phyloP scores from a whole-genome alignment of 2,113 vertebrate genomes.

The Saguinus imperator region DNA sequence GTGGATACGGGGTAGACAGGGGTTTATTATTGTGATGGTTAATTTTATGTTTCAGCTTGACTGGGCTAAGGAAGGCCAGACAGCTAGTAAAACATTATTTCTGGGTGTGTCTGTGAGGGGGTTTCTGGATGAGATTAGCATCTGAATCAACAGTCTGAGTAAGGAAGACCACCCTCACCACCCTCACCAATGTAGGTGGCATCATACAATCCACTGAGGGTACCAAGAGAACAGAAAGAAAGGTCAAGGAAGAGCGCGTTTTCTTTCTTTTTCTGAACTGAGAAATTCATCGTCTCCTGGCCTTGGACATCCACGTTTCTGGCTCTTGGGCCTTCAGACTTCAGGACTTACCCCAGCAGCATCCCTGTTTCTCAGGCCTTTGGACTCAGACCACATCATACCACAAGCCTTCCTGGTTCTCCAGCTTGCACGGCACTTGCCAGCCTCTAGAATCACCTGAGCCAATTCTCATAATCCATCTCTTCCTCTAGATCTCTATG shows the following conservation, averaged over 20 bases:
- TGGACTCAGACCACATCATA: neutral
- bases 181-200: neutral
- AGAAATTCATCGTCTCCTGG: neutral
- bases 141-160: neutral
- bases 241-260: neutral
- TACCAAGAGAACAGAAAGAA: conserved; percentile 9
- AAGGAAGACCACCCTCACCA: neutral
- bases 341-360: neutral
- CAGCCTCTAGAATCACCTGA: neutral
- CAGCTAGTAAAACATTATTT: neutral
- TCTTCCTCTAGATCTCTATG: neutral
- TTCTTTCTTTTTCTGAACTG: neutral
- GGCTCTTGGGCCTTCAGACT: neutral
- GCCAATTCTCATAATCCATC: neutral
- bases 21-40: neutral
- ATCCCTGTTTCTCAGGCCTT: neutral
- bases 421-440: neutral
- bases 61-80: neutral
- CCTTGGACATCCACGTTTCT: neutral
- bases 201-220: neutral
- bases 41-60: neutral
- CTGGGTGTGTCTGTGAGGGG: neutral
- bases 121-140: neutral
- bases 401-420: neutral
- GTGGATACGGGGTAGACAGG: neutral